Evolutionary conservation across 2,113 vertebrate genomes (phyloP).

Genomic region (Chaetops frenatus): DNA sequence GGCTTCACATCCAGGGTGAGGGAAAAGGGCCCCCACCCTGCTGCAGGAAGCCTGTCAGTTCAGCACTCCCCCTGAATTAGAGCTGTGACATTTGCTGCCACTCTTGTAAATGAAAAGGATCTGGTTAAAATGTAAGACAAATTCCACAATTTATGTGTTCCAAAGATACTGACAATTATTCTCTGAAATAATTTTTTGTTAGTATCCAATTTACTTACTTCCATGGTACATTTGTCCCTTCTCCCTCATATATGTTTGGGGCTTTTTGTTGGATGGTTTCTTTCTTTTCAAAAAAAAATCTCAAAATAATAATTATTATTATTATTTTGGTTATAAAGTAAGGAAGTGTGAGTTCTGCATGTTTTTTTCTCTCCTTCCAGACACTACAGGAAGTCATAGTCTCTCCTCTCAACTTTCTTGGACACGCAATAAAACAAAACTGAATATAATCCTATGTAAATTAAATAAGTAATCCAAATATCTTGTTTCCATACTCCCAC

Average conservation of each 20-base stretch:
- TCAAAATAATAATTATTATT: background rate
- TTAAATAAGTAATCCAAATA: background rate
- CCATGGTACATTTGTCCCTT: background rate
- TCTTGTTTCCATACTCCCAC: background rate
- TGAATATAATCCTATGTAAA: background rate
- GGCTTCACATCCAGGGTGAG: background rate
- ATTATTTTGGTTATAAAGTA: background rate
- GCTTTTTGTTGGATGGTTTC: background rate
- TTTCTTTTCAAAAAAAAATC: background rate
- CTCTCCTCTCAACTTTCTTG: background rate
- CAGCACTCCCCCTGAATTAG: background rate
- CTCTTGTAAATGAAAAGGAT: background rate
- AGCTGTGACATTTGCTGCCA: background rate
- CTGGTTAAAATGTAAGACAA: background rate
- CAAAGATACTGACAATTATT: background rate
- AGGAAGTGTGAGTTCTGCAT: background rate
- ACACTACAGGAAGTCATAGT: background rate
- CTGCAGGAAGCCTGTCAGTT: rapidly evolving
- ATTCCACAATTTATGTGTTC: background rate
- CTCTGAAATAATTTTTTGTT: background rate
- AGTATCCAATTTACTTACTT: background rate
- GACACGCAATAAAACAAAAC: background rate
- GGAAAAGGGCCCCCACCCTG: background rate
- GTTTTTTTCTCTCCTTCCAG: background rate
- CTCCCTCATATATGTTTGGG: background rate